Base-by-base conservation (phyloP, 1,140 invertebrate genomes). In the Cydia fagiglandana region DNA sequence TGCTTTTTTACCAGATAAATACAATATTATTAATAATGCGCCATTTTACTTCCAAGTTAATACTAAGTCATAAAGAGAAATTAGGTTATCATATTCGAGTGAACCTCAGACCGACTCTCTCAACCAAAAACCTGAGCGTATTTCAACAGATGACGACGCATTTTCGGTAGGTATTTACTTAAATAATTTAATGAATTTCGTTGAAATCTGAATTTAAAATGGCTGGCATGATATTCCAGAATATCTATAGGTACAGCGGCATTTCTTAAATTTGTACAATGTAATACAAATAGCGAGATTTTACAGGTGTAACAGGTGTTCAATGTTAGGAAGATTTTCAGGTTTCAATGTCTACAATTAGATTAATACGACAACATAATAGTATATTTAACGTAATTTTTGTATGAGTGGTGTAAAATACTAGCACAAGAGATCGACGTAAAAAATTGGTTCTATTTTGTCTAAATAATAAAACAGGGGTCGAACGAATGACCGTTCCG, bases 51-150 rank as follows among this genome's bases (percentile, higher is more conserved):
- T 61, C 10, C 1, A 2, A 9, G 17, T 12, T 20, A n/a, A 24
- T 61, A 4, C 56, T 12, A 24, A n/a, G n/a, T n/a, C n/a, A n/a
- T 7, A 61, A 61, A 61, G 56, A 24, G 56, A 61, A 61, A 61
- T 61, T 61, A 61, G 56, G 56, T 61, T 61, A 61, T 61, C 20
- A 61, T 24, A 61, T 61, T 61, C 17, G n/a, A 61, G 53, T 24
- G 20, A 20, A 24, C 56, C 24, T 10, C 15, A 61, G 56, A 24
- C 56, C 6, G 20, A 61, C n/a, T 61, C 56, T 1, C 56, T 24
- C 15, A 24, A 61, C 56, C 56, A 61, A 61, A 61, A 61, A 24
- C 17, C 56, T 61, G 20, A 24, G 20, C 17, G 56, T 12, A n/a
- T 61, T 61, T 12, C 56, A 61, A 56, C 15, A 61, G 56, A 61